Base-by-base conservation (phyloP, 2,113 vertebrate genomes). In the Rattus norvegicus region DNA sequence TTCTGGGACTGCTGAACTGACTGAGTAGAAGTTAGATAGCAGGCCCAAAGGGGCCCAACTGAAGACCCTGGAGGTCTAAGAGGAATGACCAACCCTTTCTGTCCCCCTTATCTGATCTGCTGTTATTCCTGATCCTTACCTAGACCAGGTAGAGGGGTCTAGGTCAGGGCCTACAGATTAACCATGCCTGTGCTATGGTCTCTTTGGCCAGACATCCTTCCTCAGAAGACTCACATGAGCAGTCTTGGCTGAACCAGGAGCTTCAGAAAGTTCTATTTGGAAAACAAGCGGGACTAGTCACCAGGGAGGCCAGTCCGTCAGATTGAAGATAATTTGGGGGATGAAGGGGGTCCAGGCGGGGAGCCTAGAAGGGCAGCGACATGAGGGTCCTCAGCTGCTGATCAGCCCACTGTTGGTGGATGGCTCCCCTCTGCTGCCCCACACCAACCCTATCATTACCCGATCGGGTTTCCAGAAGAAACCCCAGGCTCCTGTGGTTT, bases 401-500 rank as follows among this genome's bases (percentile, higher is more conserved):
- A 47, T 26, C 14, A 90, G 70, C 90, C 59, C 11, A 1, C 0
- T 33, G 49, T 33, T 56, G 76, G 56, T 17, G 72, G 76, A 43
- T 20, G 72, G 76, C 75, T 61, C 79, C 59, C 72, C 90, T 86
- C 22, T 0, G 93, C 54, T 67, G 30, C 86, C 93, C 93, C 67
- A 86, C 3, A 1, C 56, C 94, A 91, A 97, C 95, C 97, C 97
- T 95, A 92, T 97, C 93, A 97, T 97, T 95, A 97, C 83, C 96
- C 3, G 90, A 94, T 96, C 70, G 1, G 95, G 95, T 98, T 97
- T 97, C 95, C 28, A 14, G 0, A 84, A 76, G 96, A 96, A 97
- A 96, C 96, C 94, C 96, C 90, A 96, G 95, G 84, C 96, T 98
- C 97, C 95, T 84, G 95, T 59, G 97, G 97, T 95, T 96, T 96